phyloP scores from a whole-genome alignment of 2,797 vertebrate species.

The Rhincodon typus region DNA sequence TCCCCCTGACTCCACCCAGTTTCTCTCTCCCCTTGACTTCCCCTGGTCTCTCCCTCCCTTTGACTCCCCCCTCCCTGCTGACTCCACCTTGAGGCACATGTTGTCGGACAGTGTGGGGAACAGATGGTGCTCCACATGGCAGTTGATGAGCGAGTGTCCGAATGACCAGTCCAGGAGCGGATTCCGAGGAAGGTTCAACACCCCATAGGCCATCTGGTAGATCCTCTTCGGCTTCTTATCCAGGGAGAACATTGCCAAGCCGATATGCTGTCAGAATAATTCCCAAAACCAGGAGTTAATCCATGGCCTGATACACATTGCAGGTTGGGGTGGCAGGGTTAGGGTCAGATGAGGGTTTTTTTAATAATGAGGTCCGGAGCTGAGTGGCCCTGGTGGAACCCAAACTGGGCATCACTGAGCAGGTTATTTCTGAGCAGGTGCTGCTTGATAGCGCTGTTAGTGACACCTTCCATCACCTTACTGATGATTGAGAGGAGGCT shows the following conservation, averaged over 20 bases:
- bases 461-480: no score
- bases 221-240: slow-evolving; percentile 70
- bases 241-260: slow-evolving; percentile 78
- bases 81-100: slow-evolving; percentile 85
- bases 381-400: no score
- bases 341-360: neutral
- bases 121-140: slow-evolving; percentile 89
- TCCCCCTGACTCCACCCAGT: neutral
- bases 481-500: no score
- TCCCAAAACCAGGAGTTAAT: neutral
- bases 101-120: slow-evolving; percentile 84
- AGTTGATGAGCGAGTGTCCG: slow-evolving; percentile 86
- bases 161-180: slow-evolving; percentile 79
- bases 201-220: slow-evolving; percentile 79
- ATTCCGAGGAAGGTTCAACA: slow-evolving; percentile 80
- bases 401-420: no score
- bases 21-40: neutral
- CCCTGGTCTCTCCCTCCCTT: neutral
- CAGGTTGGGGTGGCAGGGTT: neutral
- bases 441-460: no score
- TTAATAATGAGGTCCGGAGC: no score
- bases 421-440: no score
- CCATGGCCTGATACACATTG: neutral
- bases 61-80: neutral
- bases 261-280: slow-evolving; percentile 70